phyloP scores from a whole-genome alignment of 2,113 vertebrate genomes.

The Cyrtonyx montezumae region DNA sequence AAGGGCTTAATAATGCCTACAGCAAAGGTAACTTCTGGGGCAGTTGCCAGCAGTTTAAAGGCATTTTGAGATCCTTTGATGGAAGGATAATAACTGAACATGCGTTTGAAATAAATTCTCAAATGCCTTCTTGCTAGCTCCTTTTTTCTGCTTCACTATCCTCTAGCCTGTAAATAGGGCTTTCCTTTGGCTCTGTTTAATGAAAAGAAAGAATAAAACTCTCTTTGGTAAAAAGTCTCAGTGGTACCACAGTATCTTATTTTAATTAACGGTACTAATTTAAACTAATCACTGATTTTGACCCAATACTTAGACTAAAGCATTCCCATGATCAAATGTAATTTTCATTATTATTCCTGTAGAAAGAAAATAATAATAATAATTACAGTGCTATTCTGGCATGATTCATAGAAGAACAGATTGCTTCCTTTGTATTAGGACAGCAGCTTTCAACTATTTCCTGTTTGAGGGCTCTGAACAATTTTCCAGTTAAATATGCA shows the following conservation, averaged over 20 bases:
- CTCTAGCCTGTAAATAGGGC: neutral
- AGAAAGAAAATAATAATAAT: neutral
- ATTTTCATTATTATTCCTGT: neutral
- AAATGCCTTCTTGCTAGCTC: neutral
- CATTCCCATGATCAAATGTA: neutral
- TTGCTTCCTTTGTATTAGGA: neutral
- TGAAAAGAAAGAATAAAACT: neutral
- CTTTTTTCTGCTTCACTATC: neutral
- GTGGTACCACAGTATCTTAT: neutral
- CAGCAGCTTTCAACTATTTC: neutral
- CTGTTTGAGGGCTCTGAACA: neutral
- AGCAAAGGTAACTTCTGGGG: neutral
- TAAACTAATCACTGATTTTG: neutral
- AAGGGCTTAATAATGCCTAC: neutral
- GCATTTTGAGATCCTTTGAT: conserved; percentile 6
- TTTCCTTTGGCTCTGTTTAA: neutral
- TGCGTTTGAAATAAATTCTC: conserved; percentile 9
- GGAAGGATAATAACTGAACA: neutral
- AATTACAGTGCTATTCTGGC: neutral
- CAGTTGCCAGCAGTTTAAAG: neutral
- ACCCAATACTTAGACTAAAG: neutral
- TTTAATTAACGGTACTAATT: neutral
- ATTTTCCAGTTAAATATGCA: neutral
- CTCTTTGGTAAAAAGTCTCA: neutral
- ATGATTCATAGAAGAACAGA: neutral